These are phyloP conservation scores for Ariolimax columbianus DNA, from an alignment of 2,888 invertebrate genomes.

Conservation along the genomic window DNA sequence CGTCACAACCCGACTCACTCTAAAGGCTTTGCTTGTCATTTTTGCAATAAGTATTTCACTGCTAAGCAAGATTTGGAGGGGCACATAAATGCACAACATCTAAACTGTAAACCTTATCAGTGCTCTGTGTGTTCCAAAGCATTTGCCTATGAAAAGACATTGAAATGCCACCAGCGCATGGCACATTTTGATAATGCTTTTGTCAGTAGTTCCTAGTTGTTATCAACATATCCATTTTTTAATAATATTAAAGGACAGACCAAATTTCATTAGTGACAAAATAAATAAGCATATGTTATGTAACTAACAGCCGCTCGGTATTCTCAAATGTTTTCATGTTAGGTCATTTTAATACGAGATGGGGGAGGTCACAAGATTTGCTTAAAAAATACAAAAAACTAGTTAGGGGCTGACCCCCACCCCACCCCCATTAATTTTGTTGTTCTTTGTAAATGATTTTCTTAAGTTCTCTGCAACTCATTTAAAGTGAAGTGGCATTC, in stretches of 20 bases:
- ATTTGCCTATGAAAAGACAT: slow-evolving; percentile 52
- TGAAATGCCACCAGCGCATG: slow-evolving; percentile 38
- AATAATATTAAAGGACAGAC: not conserved
- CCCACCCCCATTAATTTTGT: too few relatives aligned
- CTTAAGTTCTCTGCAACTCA: too few relatives aligned
- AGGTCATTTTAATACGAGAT: too few relatives aligned
- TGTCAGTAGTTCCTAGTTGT: not conserved
- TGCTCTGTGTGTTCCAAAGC: slow-evolving; percentile 49
- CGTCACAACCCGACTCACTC: slow-evolving; percentile 21
- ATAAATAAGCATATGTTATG: too few relatives aligned
- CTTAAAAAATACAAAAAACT: too few relatives aligned
- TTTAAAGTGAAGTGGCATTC: too few relatives aligned
- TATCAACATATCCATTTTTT: not conserved
- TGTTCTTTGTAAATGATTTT: too few relatives aligned
- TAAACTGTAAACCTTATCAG: slow-evolving; percentile 53
- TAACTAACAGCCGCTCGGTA: too few relatives aligned
- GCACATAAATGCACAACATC: slow-evolving; percentile 53
- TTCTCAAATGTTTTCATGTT: too few relatives aligned
- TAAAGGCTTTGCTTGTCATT: slow-evolving; percentile 42
- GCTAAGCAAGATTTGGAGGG: slow-evolving; percentile 53
- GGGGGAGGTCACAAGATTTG: too few relatives aligned
- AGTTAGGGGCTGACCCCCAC: too few relatives aligned
- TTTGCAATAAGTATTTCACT: slow-evolving; percentile 32
- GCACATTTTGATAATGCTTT: slow-evolving; percentile 31
- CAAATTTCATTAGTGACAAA: too few relatives aligned